phyloP scores from a whole-genome alignment of 2,888 invertebrate species.

The Agriopis aurantiaria region DNA sequence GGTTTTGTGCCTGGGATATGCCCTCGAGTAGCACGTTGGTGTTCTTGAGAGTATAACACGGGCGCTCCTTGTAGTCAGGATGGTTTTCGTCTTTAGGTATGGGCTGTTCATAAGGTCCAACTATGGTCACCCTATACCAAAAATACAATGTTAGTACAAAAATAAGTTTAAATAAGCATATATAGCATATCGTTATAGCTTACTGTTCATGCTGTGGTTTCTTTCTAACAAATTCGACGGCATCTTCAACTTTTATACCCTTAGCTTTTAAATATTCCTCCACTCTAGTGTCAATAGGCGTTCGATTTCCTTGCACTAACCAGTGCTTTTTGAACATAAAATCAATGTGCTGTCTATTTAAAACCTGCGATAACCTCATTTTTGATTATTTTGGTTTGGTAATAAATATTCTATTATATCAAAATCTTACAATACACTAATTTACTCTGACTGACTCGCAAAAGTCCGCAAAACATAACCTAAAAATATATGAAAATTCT shows the following conservation, averaged over 20 bases:
- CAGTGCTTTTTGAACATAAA: constrained; percentile 91
- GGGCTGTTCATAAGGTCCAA: constrained; percentile 76
- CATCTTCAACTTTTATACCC: constrained; percentile 88
- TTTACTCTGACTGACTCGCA: too few relatives aligned
- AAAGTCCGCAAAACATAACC: constrained; percentile 14
- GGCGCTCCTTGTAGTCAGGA: constrained; percentile 88
- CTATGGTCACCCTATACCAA: constrained; percentile 65
- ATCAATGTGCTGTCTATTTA: constrained; percentile 90
- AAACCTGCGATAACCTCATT: constrained; percentile 89
- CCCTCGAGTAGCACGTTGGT: constrained; percentile 90
- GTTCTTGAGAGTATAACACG: constrained; percentile 87
- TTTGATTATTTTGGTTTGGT: constrained; percentile 39
- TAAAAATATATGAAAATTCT: constrained; percentile 1
- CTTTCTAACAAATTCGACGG: constrained; percentile 85
- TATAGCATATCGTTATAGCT: not conserved
- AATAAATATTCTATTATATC: not conserved
- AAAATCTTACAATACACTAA: not conserved
- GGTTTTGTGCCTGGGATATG: constrained; percentile 91
- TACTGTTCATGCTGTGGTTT: constrained; percentile 70
- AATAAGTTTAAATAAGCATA: not conserved
- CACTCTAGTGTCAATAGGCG: constrained; percentile 84
- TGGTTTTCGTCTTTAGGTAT: constrained; percentile 85
- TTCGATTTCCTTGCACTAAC: constrained; percentile 88
- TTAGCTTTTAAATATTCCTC: constrained; percentile 82
- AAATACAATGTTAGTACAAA: not conserved